Evolutionary conservation across 2,797 vertebrate species (phyloP).

Genomic region (Pseudochirops cupreus): DNA sequence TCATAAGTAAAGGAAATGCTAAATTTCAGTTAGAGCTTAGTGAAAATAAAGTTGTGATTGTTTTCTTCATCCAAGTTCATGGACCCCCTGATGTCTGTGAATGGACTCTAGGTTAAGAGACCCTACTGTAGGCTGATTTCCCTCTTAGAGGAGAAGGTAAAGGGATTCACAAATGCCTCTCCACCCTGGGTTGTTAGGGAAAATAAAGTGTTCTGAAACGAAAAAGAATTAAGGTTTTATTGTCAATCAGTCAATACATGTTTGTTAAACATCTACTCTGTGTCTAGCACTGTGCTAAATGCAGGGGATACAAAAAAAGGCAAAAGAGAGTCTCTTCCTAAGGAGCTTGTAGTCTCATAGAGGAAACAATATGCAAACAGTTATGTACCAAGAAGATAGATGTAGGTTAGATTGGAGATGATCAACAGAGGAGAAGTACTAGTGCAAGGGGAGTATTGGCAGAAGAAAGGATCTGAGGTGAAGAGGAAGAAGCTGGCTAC

Average conservation of each 20-base stretch:
- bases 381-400: background rate
- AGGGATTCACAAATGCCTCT: background rate
- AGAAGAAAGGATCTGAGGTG: background rate
- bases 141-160: background rate
- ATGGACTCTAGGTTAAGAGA: background rate
- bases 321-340: background rate
- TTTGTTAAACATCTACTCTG: background rate
- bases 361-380: background rate
- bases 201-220: background rate
- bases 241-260: background rate
- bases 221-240: background rate
- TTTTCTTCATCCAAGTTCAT: background rate
- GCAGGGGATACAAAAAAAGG: background rate
- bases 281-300: background rate
- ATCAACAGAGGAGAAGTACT: background rate
- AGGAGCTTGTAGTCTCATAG: background rate
- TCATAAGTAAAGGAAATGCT: background rate
- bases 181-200: background rate
- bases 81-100: background rate
- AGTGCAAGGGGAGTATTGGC: background rate
- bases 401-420: background rate
- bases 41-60: background rate
- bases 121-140: background rate
- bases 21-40: background rate
- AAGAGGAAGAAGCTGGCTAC: background rate